phyloP scores from a whole-genome alignment of 2,888 invertebrate species.

The Protodeltote pygarga region DNA sequence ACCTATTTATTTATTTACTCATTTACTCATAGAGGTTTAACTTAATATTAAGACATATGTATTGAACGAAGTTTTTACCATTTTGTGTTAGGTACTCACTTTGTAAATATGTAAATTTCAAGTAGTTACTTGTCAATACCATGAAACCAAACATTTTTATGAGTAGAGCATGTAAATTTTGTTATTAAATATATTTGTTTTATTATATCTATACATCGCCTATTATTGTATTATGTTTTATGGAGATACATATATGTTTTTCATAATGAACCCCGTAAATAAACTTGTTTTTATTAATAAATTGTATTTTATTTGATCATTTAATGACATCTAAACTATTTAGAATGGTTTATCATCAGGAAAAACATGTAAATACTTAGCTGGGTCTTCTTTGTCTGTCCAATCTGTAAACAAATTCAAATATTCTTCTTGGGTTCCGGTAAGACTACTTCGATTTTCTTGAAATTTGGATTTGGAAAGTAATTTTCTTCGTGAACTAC shows the following conservation, averaged over 20 bases:
- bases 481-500: slow-evolving; percentile 24
- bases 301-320: slow-evolving; percentile 28
- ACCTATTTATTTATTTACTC: slow-evolving; percentile 75
- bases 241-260: slow-evolving; percentile 72
- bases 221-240: slow-evolving; percentile 77
- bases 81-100: slow-evolving; percentile 69
- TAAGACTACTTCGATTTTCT: slow-evolving; percentile 48
- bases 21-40: slow-evolving; percentile 66
- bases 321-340: background rate
- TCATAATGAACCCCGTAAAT: slow-evolving; percentile 78
- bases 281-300: slow-evolving; percentile 81
- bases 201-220: slow-evolving; percentile 64
- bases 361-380: slow-evolving; percentile 57
- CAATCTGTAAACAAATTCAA: slow-evolving; percentile 77
- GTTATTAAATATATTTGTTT: slow-evolving; percentile 78
- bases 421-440: slow-evolving; percentile 73
- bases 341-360: slow-evolving; percentile 11
- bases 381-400: slow-evolving; percentile 71
- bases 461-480: slow-evolving; percentile 23
- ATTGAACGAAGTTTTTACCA: slow-evolving; percentile 75
- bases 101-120: slow-evolving; percentile 86
- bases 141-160: slow-evolving; percentile 85
- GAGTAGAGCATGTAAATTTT: slow-evolving; percentile 81
- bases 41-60: slow-evolving; percentile 40
- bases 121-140: slow-evolving; percentile 81